Conservation (phyloP, 2,797 vertebrate genomes). For the Garrulus glandarius region DNA sequence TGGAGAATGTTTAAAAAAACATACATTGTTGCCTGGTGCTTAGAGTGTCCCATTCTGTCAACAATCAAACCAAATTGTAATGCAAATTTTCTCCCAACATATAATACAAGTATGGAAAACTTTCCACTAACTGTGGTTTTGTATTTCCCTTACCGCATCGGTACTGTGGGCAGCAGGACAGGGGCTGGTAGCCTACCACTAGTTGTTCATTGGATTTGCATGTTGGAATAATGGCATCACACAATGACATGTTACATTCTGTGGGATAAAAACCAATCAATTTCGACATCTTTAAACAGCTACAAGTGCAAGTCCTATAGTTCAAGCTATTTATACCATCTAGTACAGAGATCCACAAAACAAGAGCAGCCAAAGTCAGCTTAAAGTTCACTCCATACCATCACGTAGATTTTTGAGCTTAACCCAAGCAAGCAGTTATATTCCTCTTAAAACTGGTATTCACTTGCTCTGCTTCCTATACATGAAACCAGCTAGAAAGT, state of each 20-base stretch:
- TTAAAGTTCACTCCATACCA: background rate
- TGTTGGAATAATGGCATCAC: slow-evolving; percentile 80
- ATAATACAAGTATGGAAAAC: background rate
- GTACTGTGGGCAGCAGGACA: slow-evolving; percentile 95
- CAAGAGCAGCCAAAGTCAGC: background rate
- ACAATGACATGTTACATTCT: slow-evolving; percentile 94
- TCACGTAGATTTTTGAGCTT: background rate
- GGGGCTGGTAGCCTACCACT: slow-evolving; percentile 81
- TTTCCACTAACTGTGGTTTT: background rate
- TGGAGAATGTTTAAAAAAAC: background rate
- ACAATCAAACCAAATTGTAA: background rate
- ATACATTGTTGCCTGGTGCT: background rate
- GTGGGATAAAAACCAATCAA: background rate
- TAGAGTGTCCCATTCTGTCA: background rate
- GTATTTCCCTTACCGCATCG: slow-evolving; percentile 83
- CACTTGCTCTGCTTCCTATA: background rate
- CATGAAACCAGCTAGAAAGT: background rate
- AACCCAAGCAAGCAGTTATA: background rate
- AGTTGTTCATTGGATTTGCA: slow-evolving; percentile 86
- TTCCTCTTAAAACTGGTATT: background rate
- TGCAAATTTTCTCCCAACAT: background rate
- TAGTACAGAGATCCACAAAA: background rate
- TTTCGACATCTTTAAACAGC: background rate
- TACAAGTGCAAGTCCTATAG: background rate
- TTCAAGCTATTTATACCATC: background rate